Conservation (phyloP, 2,113 vertebrate species). For the Antennarius striatus region DNA sequence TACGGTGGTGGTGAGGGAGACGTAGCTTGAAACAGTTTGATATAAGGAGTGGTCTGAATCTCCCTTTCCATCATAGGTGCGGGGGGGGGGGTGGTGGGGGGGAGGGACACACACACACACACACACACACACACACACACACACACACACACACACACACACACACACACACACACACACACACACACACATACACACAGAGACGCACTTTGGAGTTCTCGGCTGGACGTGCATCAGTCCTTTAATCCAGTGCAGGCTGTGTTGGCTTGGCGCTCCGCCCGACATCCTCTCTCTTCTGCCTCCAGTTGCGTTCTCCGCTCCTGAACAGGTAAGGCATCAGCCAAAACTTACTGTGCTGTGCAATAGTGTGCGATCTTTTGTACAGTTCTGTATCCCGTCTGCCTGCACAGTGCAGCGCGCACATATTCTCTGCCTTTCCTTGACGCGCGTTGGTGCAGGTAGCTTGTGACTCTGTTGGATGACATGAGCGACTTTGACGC, state of each 20-base stretch:
- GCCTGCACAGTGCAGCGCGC: background rate
- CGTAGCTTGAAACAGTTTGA: constrained; percentile 36
- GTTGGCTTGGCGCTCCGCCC: constrained; percentile 17
- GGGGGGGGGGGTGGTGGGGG: too few species aligned
- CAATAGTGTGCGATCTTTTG: constrained; percentile 15
- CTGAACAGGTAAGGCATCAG: constrained; percentile 58
- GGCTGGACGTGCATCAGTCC: constrained; percentile 49
- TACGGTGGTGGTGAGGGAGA: constrained; percentile 11
- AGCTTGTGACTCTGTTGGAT: background rate
- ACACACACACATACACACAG: constrained; percentile 29
- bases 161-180: constrained; percentile 15
- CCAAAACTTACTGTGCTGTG: constrained; percentile 42
- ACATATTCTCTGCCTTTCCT: background rate
- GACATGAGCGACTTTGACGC: background rate
- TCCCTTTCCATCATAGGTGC: constrained; percentile 40
- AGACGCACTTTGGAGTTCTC: constrained; percentile 57
- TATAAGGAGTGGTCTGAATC: constrained; percentile 54
- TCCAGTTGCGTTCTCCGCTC: constrained; percentile 34
- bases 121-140: constrained; percentile 31
- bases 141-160: constrained; percentile 21
- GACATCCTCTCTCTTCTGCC: background rate
- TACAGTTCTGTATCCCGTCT: background rate
- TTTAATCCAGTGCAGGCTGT: background rate
- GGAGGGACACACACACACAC: constrained; percentile 7
- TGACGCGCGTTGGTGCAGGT: background rate